Base-by-base conservation (phyloP, 2,888 invertebrate genomes). In the Synanthedon vespiformis region DNA sequence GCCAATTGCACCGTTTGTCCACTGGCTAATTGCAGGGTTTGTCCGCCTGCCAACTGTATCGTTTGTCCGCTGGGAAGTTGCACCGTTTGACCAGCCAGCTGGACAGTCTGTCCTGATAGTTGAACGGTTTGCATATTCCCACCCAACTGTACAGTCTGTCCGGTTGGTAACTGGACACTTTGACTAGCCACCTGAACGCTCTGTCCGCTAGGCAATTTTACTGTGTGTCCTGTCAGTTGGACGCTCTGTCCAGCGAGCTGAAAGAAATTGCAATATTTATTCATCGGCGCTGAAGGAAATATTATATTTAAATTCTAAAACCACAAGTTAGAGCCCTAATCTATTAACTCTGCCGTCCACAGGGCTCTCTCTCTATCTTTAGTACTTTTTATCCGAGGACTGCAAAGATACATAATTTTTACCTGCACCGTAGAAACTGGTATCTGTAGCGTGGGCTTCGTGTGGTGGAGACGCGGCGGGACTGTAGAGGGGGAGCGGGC, bases 141-240 rank as follows among this genome's bases (percentile, higher is more conserved):
- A 53, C 81, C 59, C n/a, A 74, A 65, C 48, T 78, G 58, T 56
- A 80, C 78, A 14, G 85, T 82, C 0, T 82, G 82, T 53, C 82
- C 83, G 2, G 77, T 74, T 49, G 67, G 75, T 51, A 80, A 56
- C 51, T 80, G 77, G 10, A 81, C 76, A 58, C 74, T 77, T 53
- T 68, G 71, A 40, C 70, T 64, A 40, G 67, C 71, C 40, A 74
- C 62, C 65, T 65, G 75, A 16, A 81, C 83, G 65, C 73, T 83
- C 57, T 78, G 82, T 40, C 78, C 82, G 51, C 86, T 85, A 51
- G 80, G 82, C 13, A 84, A 58, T 56, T 85, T 82, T 2, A 84
- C 89, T 0, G 89, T 89, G 52, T 90, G 80, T 1, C 77, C 88
- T 12, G 74, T 84, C 11, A 85, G 57, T 51, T 85, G 85, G 3